Conservation (phyloP, 1,140 invertebrate genomes). For the Polyergus mexicanus region DNA sequence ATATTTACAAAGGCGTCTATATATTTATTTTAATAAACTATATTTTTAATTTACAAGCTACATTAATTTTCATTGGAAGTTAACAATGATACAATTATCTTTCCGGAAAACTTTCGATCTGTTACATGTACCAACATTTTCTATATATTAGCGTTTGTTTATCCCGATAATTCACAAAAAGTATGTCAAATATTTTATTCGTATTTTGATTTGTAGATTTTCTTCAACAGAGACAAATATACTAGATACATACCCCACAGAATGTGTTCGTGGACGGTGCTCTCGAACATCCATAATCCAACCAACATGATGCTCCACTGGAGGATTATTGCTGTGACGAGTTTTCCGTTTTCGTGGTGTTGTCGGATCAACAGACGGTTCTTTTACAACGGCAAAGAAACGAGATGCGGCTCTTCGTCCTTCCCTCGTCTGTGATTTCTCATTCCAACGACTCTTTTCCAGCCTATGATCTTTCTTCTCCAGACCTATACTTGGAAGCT, state of each 20-base stretch:
- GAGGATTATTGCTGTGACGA: constrained; percentile 96
- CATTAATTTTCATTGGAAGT: not conserved
- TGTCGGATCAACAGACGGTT: constrained; percentile 88
- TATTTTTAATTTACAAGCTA: not conserved
- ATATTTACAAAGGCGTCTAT: not conserved
- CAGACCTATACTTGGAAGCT: constrained; percentile 75
- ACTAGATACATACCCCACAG: constrained; percentile 87
- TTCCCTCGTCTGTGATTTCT: constrained; percentile 77
- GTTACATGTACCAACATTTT: not conserved
- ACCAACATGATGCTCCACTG: constrained; percentile 97
- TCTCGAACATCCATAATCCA: constrained; percentile 98
- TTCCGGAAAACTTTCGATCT: not conserved
- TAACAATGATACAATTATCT: not conserved
- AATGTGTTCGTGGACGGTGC: constrained; percentile 92
- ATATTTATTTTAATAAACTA: not conserved
- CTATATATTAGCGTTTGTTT: not conserved
- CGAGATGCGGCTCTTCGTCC: constrained; percentile 87
- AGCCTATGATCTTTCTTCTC: constrained; percentile 78
- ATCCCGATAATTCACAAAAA: not conserved
- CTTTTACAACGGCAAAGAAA: constrained; percentile 98
- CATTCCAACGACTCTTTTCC: constrained; percentile 77
- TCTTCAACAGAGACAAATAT: not conserved
- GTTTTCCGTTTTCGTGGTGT: constrained; percentile 96
- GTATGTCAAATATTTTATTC: not conserved
- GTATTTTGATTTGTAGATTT: not conserved